Evolutionary conservation across 2,888 invertebrate species (phyloP).

Genomic region (Protonemura montana): DNA sequence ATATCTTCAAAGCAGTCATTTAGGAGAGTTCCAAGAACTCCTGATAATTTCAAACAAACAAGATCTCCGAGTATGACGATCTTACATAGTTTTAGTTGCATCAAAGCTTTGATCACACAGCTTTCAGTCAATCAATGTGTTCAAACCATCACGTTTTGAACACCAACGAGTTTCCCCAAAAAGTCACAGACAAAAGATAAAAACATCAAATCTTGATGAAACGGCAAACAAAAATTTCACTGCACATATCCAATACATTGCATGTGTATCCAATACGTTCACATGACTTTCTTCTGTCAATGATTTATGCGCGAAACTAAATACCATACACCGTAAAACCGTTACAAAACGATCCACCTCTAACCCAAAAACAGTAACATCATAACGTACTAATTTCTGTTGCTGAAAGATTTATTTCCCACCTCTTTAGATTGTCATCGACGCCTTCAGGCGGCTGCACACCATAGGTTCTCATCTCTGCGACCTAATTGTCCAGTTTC

Average conservation of each 20-base stretch:
- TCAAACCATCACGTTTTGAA: neutral
- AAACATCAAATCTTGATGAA: neutral
- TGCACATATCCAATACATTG: neutral
- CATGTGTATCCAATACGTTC: neutral
- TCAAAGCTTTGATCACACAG: neutral
- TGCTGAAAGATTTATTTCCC: conserved; percentile 7
- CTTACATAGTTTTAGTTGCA: no score
- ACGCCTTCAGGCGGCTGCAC: neutral
- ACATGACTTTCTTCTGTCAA: neutral
- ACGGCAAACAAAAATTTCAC: neutral
- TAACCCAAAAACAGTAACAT: neutral
- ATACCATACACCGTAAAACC: neutral
- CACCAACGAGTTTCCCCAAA: neutral
- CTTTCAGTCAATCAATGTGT: neutral
- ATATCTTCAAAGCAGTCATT: no score
- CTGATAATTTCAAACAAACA: no score
- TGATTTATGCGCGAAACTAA: neutral
- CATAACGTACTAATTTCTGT: neutral
- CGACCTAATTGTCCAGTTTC: neutral
- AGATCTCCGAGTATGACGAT: no score
- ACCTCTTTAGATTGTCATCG: neutral
- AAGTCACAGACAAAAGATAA: neutral
- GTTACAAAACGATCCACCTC: neutral
- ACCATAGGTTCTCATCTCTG: neutral
- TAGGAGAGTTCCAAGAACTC: no score